A percentile compares a stretch with the other conserved stretches of the same genome.
Evolutionary conservation across 2,113 vertebrate genomes (phyloP).

Genomic region (Opisthocomus hoazin): DNA sequence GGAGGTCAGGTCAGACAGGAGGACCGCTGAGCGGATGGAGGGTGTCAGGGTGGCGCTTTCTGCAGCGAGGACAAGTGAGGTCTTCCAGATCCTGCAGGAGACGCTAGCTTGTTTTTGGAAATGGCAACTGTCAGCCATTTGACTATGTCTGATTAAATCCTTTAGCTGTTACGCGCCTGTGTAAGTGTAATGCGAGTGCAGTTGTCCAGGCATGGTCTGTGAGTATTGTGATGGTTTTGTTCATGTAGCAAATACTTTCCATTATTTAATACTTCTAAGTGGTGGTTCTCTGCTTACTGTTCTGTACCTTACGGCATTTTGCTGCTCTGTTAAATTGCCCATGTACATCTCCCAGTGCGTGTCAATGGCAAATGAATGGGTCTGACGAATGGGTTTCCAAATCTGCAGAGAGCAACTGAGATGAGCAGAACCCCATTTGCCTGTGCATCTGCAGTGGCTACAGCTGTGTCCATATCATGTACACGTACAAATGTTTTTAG

Average conservation of each 20-base stretch:
- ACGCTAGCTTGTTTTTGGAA: background rate
- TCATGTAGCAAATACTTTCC: background rate
- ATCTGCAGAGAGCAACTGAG: background rate
- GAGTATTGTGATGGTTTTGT: background rate
- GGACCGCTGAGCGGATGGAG: background rate
- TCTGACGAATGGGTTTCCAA: background rate
- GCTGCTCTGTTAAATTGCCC: background rate
- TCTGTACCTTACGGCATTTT: background rate
- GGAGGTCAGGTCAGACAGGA: background rate
- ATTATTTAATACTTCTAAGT: background rate
- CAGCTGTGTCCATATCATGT: rapidly evolving
- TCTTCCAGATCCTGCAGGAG: background rate
- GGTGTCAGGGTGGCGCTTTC: background rate
- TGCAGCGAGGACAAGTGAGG: background rate
- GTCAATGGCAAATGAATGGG: background rate
- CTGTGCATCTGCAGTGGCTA: background rate
- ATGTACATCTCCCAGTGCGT: rapidly evolving
- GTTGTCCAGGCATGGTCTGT: background rate
- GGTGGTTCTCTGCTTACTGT: background rate
- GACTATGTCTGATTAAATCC: background rate
- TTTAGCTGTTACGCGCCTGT: background rate
- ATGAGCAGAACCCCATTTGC: background rate
- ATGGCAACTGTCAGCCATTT: background rate
- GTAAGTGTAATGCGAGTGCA: background rate
- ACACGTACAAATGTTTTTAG: background rate